phyloP scores from a whole-genome alignment of 2,888 invertebrate species.

The Oscheius sp. region DNA sequence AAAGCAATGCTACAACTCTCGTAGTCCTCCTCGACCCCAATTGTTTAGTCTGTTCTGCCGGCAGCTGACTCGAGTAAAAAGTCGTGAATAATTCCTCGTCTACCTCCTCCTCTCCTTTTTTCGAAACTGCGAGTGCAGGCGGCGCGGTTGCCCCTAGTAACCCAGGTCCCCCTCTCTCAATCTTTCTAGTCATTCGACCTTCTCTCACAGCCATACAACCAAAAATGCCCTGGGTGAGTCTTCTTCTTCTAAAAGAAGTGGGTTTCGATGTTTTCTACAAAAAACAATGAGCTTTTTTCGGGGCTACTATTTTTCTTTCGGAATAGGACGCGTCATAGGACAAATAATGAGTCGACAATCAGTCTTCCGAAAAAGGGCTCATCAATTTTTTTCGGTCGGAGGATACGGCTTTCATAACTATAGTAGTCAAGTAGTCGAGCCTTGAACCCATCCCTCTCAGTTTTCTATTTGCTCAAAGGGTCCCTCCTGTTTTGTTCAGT shows the following conservation, averaged over 20 bases:
- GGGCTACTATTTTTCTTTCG: neutral
- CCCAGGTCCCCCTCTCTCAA: slow-evolving; percentile 9
- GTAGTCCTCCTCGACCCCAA: slow-evolving; percentile 5
- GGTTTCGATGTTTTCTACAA: too few relatives aligned
- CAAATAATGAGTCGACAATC: slow-evolving; percentile 20
- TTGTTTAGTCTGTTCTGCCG: slow-evolving; percentile 6
- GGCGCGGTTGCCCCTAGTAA: slow-evolving; percentile 37
- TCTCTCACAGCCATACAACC: slow-evolving; percentile 10
- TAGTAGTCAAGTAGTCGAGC: too few relatives aligned
- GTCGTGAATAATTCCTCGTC: slow-evolving; percentile 21
- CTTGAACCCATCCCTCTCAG: too few relatives aligned
- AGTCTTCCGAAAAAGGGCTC: too few relatives aligned
- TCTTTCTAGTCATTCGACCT: neutral
- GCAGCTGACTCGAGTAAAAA: slow-evolving; percentile 26
- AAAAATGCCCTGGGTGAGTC: slow-evolving; percentile 23
- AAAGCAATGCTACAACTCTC: too few relatives aligned
- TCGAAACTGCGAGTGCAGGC: slow-evolving; percentile 12
- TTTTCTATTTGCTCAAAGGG: too few relatives aligned
- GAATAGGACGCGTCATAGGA: slow-evolving; percentile 20
- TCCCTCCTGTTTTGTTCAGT: too few relatives aligned
- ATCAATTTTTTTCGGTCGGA: too few relatives aligned
- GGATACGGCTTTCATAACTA: too few relatives aligned
- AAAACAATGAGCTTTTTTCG: neutral
- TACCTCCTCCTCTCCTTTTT: slow-evolving; percentile 1
- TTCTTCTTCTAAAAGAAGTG: too few relatives aligned